Conservation (phyloP, 2,888 invertebrate species). For the Cynaeus angustus region DNA sequence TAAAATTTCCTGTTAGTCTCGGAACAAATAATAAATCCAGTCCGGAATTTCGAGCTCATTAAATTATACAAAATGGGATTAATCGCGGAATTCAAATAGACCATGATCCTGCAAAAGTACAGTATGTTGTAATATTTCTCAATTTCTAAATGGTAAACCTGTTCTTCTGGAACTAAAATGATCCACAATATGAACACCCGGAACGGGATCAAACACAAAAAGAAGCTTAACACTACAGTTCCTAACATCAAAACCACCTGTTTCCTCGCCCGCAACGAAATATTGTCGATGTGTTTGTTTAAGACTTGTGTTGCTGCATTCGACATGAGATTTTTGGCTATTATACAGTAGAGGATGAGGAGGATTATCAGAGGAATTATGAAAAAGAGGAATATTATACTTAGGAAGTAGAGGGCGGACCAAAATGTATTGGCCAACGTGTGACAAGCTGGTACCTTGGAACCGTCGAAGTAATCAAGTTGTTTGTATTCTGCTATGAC, state of each 20-base stretch:
- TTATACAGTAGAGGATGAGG: slow-evolving; percentile 86
- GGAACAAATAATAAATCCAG: slow-evolving; percentile 83
- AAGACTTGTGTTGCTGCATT: slow-evolving; percentile 79
- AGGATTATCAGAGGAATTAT: slow-evolving; percentile 86
- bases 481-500: slow-evolving; percentile 83
- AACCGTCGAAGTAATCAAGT: slow-evolving; percentile 81
- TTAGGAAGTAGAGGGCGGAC: slow-evolving; percentile 86
- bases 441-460: slow-evolving; percentile 83
- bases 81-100: slow-evolving; percentile 91
- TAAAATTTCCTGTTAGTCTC: slow-evolving; percentile 73
- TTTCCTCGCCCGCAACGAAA: slow-evolving; percentile 81
- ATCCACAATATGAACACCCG: slow-evolving; percentile 89
- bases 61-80: slow-evolving; percentile 95
- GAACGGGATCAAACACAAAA: slow-evolving; percentile 91
- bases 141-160: slow-evolving; percentile 80
- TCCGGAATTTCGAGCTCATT: slow-evolving; percentile 92
- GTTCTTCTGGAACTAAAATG: slow-evolving; percentile 82
- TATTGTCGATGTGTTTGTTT: slow-evolving; percentile 82
- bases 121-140: slow-evolving; percentile 88
- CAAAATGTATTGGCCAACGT: slow-evolving; percentile 85
- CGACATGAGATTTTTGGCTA: slow-evolving; percentile 87
- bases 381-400: slow-evolving; percentile 87
- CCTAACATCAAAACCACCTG: slow-evolving; percentile 92
- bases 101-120: slow-evolving; percentile 89
- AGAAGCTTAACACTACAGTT: slow-evolving; percentile 90